Conservation (phyloP, 1,140 invertebrate species). For the Hyles euphorbiae region DNA sequence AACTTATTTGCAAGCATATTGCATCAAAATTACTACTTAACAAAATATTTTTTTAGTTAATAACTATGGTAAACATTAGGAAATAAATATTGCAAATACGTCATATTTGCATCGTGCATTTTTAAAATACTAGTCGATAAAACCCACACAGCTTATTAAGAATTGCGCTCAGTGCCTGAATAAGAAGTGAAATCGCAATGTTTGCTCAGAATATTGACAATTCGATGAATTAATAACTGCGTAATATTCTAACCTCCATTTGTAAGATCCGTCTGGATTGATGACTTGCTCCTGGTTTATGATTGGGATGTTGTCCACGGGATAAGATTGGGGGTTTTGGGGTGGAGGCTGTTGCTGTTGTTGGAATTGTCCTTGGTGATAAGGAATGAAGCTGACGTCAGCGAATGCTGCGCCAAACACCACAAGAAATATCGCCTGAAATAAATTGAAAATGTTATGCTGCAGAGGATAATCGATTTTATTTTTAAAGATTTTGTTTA, state of each 20-base stretch:
- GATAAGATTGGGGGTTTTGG: conserved; percentile 42
- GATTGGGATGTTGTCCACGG: conserved; percentile 78
- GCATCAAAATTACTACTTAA: too few species aligned
- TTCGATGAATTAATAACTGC: not conserved
- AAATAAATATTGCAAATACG: too few species aligned
- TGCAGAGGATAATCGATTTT: too few species aligned
- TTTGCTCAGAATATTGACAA: not conserved
- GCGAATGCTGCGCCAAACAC: conserved; percentile 25
- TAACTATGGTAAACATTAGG: too few species aligned
- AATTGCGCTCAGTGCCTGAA: not conserved
- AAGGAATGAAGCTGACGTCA: conserved; percentile 44
- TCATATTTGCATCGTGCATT: too few species aligned
- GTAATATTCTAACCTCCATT: conserved; percentile 70
- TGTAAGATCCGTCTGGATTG: conserved; percentile 82
- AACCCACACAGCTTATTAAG: not conserved
- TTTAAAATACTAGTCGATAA: too few species aligned
- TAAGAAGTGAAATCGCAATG: not conserved
- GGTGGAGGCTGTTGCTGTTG: conserved; percentile 34
- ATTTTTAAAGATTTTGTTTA: too few species aligned
- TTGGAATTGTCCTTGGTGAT: conserved; percentile 19
- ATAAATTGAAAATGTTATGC: not conserved
- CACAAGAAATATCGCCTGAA: conserved; percentile 28
- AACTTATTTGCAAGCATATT: too few species aligned
- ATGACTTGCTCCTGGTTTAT: conserved; percentile 80
- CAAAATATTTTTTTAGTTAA: too few species aligned